phyloP scores from a whole-genome alignment of 2,797 vertebrate genomes.

The Halcyon leucocephala region DNA sequence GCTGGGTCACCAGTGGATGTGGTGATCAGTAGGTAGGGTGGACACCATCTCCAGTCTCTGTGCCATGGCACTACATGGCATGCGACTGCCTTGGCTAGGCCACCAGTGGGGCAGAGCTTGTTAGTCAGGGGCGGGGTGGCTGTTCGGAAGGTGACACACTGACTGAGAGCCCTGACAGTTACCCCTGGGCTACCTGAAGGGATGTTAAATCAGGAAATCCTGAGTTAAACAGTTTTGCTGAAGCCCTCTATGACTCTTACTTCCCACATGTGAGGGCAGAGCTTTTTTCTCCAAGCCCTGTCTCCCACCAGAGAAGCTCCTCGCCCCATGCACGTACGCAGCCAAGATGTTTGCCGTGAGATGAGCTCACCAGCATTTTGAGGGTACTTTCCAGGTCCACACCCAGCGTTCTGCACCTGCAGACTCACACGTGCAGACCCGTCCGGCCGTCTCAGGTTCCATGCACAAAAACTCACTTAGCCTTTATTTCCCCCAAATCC shows the following conservation, averaged over 20 bases:
- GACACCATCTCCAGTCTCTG: not conserved
- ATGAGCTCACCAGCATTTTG: not conserved
- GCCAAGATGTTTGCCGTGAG: accelerated
- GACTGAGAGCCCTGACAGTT: not conserved
- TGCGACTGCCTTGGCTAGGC: too few relatives aligned
- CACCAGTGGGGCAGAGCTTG: not conserved
- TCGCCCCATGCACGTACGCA: not conserved
- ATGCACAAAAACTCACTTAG: not conserved
- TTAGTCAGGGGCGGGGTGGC: not conserved
- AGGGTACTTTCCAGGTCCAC: not conserved
- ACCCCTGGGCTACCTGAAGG: not conserved
- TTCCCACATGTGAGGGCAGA: not conserved
- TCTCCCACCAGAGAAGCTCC: not conserved
- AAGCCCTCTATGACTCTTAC: not conserved
- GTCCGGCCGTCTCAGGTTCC: not conserved
- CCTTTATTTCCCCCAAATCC: not conserved
- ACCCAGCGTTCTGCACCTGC: not conserved
- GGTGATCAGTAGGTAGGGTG: accelerated
- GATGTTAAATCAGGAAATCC: not conserved
- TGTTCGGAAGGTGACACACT: not conserved
- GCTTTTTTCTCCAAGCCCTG: not conserved
- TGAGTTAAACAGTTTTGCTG: not conserved
- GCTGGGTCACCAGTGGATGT: not conserved
- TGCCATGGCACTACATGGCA: not conserved
- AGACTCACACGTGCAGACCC: not conserved